phyloP scores from a whole-genome alignment of 1,140 invertebrate genomes.

The Cepaea nemoralis region DNA sequence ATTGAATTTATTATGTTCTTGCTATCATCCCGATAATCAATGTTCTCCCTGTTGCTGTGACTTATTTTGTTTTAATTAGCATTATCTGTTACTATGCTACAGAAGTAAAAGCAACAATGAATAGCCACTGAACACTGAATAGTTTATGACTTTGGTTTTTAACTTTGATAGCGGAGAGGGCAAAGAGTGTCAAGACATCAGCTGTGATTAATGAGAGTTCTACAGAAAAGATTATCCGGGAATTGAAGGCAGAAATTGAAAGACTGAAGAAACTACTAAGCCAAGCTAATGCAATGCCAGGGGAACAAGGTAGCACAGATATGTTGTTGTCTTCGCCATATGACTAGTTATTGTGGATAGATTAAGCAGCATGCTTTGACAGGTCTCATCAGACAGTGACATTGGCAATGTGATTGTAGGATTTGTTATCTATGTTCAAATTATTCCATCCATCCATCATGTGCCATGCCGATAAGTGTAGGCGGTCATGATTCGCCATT shows the following conservation, averaged over 20 bases:
- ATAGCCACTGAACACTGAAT: no score
- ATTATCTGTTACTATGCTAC: no score
- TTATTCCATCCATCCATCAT: no score
- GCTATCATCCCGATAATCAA: no score
- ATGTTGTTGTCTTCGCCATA: background rate
- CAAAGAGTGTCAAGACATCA: conserved; percentile 76
- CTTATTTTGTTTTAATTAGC: no score
- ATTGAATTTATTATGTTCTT: no score
- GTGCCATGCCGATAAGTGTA: no score
- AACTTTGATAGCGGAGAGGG: conserved; percentile 73
- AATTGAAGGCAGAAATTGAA: conserved; percentile 76
- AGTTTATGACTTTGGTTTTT: background rate
- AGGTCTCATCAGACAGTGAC: background rate
- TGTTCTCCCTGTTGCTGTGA: no score
- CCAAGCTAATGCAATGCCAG: conserved; percentile 49
- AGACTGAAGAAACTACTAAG: conserved; percentile 72
- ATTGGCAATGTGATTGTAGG: background rate
- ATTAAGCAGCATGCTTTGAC: background rate
- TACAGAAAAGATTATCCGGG: conserved; percentile 76
- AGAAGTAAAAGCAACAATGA: no score
- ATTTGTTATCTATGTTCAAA: no score
- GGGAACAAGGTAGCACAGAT: conserved; percentile 24
- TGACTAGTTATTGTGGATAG: background rate
- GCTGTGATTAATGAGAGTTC: conserved; percentile 77
- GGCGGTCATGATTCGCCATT: no score